Base-by-base conservation (phyloP, 2,888 invertebrate genomes). In the Pterostichus niger region DNA sequence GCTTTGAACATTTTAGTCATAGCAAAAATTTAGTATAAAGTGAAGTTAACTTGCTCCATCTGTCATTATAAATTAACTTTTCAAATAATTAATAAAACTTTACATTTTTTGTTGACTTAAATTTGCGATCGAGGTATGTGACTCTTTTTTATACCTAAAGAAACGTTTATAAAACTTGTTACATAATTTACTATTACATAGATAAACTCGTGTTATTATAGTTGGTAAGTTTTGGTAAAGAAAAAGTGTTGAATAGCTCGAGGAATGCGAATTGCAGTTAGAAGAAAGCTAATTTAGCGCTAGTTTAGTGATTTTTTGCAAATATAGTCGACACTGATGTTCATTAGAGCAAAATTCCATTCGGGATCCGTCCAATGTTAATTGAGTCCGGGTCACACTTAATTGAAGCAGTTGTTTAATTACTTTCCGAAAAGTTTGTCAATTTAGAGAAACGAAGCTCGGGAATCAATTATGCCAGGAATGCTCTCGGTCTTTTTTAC, bases 391-490 rank as follows among this genome's bases (percentile, higher is more conserved):
- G 79, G 79, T 79, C 79, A 79, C 64, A 79, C 79, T 79, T 79
- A 79, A 79, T 79, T 79, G 79, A 79, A 79, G 79, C 79, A 79
- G 79, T 64, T 79, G 64, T 79, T 79, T 79, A 79, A 79, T 79
- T 79, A 79, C 79, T 79, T 79, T 79, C 40, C 79, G 79, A 79
- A 79, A 79, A 79, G 79, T 79, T 79, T 79, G 79, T 79, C 79
- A 79, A 79, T 79, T 79, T 79, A 17, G 79, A 44, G 79, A 79
- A 79, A 79, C 79, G 79, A 46, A 79, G 61, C 79, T 49, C 79
- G 61, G 31, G 64, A 79, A 79, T 79, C 79, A 79, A 79, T 79
- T 79, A 79, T 79, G 79, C 79, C 64, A 17, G 79, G 79, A 79
- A 79, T 79, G 79, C 64, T 49, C 44, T 59, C 79, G 64, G 49